Percentiles rank a stretch among this genome's conserved stretches.
These are phyloP conservation scores for Eleutherodactylus coqui DNA, from an alignment of 2,797 vertebrate species.

Conservation along the genomic window DNA sequence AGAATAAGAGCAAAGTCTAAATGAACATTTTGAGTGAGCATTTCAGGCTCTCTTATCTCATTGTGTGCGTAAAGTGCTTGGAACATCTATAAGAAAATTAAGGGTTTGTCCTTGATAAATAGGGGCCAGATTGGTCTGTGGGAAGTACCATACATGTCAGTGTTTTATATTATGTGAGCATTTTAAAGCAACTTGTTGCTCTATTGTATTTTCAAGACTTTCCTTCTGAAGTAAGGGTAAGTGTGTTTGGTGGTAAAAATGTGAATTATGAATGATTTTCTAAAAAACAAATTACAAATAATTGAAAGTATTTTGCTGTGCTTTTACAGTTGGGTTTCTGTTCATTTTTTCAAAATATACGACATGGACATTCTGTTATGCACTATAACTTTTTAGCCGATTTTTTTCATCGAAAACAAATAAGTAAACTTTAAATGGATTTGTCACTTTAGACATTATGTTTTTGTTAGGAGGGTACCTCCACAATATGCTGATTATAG, in stretches of 20 bases:
- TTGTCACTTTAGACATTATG: neutral
- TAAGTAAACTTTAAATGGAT: no score
- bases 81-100: neutral
- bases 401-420: no score
- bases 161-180: neutral
- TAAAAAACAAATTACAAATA: neutral
- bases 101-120: slow-evolving; percentile 30
- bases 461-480: neutral
- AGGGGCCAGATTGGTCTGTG: slow-evolving; percentile 14
- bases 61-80: slow-evolving; percentile 5
- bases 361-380: neutral
- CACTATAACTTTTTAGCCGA: neutral
- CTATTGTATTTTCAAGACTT: neutral
- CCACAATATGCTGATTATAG: neutral
- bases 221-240: neutral
- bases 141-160: neutral
- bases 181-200: slow-evolving; percentile 19
- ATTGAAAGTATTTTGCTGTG: neutral
- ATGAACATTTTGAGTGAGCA: slow-evolving; percentile 34
- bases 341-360: neutral
- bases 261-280: neutral
- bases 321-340: neutral
- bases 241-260: neutral
- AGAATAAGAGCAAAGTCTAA: slow-evolving; percentile 52
- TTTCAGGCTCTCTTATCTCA: slow-evolving; percentile 23